Base-by-base conservation (phyloP, 2,888 invertebrate genomes). In the Chloromyia formosa region DNA sequence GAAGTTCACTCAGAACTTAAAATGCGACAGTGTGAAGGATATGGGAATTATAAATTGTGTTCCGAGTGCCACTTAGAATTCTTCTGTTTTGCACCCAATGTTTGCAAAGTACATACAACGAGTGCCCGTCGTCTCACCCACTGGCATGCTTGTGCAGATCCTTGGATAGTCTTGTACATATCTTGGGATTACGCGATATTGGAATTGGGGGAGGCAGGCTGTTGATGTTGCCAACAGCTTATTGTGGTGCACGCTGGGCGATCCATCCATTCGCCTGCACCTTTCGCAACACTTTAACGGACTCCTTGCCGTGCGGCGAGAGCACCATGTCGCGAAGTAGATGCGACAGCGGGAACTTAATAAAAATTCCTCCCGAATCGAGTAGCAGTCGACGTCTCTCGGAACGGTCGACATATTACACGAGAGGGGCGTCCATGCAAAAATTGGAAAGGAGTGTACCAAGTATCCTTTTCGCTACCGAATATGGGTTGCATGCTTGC, bases 1-100 rank as follows among this genome's bases (percentile, higher is more conserved):
- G 69, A 69, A 69, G 69, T 69, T 69, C 69, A 69, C 69, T 69
- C 69, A 69, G n/a, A 54, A 69, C 69, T 53, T 69, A 53, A 69
- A 69, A 69, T 69, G 53, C 69, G 56, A 69, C 56, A 27, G 69
- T 69, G 69, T 69, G 53, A 69, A 71, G 71, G 71, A 56, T 71
- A 71, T 58, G 56, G 20, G 56, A 71, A 71, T 71, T 71, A 56
- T 71, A 71, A 58, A 71, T 71, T 71, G 71, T 58, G 56, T 71
- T 40, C 58, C 56, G 35, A 56, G 71, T 56, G 58, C 56, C 71
- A 71, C 56, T 71, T 71, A 71, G 58, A 58, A 71, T 71, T 71
- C 71, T 53, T 35, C 27, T 71, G 71, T 71, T 71, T 27, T 71
- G 71, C 56, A 71, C 42, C 56, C 71, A n/a, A 10, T 71, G 71